Base-by-base conservation (phyloP, 2,113 vertebrate genomes). In the Australoheros scitulus region DNA sequence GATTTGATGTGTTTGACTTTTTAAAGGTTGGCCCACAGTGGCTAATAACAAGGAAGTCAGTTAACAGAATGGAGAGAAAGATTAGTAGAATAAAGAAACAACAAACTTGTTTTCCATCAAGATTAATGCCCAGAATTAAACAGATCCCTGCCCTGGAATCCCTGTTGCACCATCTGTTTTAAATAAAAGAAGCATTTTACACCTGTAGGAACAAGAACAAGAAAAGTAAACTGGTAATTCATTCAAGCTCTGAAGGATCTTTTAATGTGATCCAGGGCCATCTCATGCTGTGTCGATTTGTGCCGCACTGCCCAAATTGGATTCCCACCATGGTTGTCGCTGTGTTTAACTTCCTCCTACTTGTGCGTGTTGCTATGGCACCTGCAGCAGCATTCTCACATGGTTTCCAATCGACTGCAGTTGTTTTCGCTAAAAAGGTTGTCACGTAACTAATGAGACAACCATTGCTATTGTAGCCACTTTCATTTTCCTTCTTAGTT, bases 281-380 rank as follows among this genome's bases (percentile, higher is more conserved):
- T 86, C 43, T 82, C 90, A 82, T 55, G 85, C 88, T 90, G 90
- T 61, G 90, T 41, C 76, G 85, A 85, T 87, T 85, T 83, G 47
- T 89, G 78, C 80, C 72, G 56, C 64, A 11, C 50, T 83, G 56
- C 74, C 61, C 75, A 72, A 80, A 88, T 79, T 61, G 79, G 80
- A 90, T 91, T 94, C 87, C 88, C 87, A 88, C 82, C 74, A 82
- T 61, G 79, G 68, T 70, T 80, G 61, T 65, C 78, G 26, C 29
- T 83, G 60, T 76, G 86, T 85, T 84, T 90, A 32, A 88, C 89
- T 85, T 90, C 85, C 85, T 89, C 61, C 86, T 89, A 59, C 86
- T 82, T 80, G 68, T 88, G 65, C 26, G 65, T 43, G 91, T 94
- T 94, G 81, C 89, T 79, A 91, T 87, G 91, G 82, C 61, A 61